Evolutionary conservation across 1,140 invertebrate genomes (phyloP).

Genomic region (Melipona quadrifasciata): DNA sequence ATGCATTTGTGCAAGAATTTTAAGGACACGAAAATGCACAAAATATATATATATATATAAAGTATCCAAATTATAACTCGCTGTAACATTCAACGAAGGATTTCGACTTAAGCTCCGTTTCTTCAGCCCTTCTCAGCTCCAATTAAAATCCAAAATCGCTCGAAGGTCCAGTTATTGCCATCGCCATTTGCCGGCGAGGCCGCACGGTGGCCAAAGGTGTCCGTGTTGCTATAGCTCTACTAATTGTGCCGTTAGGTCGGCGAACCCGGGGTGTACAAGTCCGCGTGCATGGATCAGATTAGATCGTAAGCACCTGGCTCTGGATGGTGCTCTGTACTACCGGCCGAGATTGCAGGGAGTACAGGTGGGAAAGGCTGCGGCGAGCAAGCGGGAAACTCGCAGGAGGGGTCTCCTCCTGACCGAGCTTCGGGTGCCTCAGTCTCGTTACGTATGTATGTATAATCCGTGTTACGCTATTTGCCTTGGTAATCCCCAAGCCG

Average conservation of each 20-base stretch:
- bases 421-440: slow-evolving; percentile 27
- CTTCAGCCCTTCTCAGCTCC: too few relatives aligned
- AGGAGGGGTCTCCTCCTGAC: neutral
- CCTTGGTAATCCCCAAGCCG: slow-evolving; percentile 38
- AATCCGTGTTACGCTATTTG: slow-evolving; percentile 51
- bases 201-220: slow-evolving; percentile 14
- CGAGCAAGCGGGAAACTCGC: slow-evolving; percentile 24
- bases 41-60: too few relatives aligned
- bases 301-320: slow-evolving; percentile 61
- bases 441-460: slow-evolving; percentile 51
- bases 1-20: too few relatives aligned
- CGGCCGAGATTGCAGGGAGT: slow-evolving; percentile 56
- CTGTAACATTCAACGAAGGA: too few relatives aligned
- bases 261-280: slow-evolving; percentile 46
- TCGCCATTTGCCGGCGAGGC: neutral
- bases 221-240: slow-evolving; percentile 34
- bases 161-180: too few relatives aligned
- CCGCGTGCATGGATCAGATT: slow-evolving; percentile 70
- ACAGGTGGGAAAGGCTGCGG: slow-evolving; percentile 40
- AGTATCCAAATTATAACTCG: too few relatives aligned
- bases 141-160: too few relatives aligned
- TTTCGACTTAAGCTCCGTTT: too few relatives aligned
- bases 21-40: too few relatives aligned
- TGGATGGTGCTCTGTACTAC: slow-evolving; percentile 42
- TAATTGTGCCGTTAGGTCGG: slow-evolving; percentile 56